Percentiles rank a stretch among this genome's conserved stretches.
Evolutionary conservation across 2,888 invertebrate species (phyloP).

Genomic region (Masnerella sp.): DNA sequence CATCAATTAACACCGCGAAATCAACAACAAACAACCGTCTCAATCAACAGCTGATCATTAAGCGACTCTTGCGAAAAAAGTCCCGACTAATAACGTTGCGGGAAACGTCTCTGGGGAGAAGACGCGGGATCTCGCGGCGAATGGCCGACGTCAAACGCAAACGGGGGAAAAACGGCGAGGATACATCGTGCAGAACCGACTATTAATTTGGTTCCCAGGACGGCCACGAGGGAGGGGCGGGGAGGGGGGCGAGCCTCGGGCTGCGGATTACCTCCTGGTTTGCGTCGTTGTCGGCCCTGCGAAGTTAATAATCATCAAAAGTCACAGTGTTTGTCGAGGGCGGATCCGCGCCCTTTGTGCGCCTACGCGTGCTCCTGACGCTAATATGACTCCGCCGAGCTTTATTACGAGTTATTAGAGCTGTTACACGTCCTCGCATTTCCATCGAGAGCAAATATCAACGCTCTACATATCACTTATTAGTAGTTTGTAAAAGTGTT

Average conservation of each 20-base stretch:
- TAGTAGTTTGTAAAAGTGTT: constrained; percentile 45
- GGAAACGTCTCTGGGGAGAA: constrained; percentile 41
- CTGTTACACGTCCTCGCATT: constrained; percentile 74
- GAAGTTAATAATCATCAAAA: constrained; percentile 78
- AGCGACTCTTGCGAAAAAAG: constrained; percentile 31
- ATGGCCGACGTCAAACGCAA: constrained; percentile 63
- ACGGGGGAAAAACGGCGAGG: constrained; percentile 69
- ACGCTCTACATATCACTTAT: constrained; percentile 45
- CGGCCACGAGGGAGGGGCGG: constrained; percentile 59
- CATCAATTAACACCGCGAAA: too few species aligned
- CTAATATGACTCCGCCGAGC: constrained; percentile 77
- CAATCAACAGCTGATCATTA: constrained; percentile 38
- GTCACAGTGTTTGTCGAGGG: constrained; percentile 78
- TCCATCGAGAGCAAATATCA: constrained; percentile 63
- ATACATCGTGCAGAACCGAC: constrained; percentile 73
- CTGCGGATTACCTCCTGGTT: constrained; percentile 68
- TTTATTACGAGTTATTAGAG: constrained; percentile 78
- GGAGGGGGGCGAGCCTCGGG: constrained; percentile 70
- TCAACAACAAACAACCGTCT: too few species aligned
- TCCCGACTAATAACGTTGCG: constrained; percentile 31
- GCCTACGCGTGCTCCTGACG: constrained; percentile 76
- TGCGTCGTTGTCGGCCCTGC: constrained; percentile 68
- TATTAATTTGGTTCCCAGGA: constrained; percentile 77
- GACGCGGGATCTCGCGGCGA: constrained; percentile 51
- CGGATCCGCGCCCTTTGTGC: constrained; percentile 74